Base-by-base conservation (phyloP, 2,888 invertebrate species). In the Nyleta sp. region DNA sequence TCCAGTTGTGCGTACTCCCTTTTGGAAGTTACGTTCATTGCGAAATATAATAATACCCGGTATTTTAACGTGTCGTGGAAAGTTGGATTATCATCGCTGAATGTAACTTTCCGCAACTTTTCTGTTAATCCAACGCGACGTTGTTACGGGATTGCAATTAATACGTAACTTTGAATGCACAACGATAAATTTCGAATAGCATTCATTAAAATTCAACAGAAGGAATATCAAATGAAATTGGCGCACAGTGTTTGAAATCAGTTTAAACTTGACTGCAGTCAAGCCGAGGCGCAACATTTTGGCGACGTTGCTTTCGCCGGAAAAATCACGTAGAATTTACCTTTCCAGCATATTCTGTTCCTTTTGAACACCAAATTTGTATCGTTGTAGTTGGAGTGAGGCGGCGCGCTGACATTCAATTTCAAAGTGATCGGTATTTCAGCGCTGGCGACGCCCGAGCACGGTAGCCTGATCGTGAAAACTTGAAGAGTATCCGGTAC, bases 281-380 rank as follows among this genome's bases (percentile, higher is more conserved):
- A n/a, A n/a, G n/a, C n/a, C n/a, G n/a, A n/a, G n/a, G n/a, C n/a
- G n/a, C n/a, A n/a, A n/a, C n/a, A n/a, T n/a, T 28, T 28, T 28
- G 4, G 5, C 28, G 4, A 8, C 8, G 28, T 28, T 28, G 8
- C 8, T 28, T 28, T 28, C 8, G 28, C 28, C 6, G 15, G 20
- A 7, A 35, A 50, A 59, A 31, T 65, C 42, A 73, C 53, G 67
- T 48, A 64, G 40, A 64, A 83, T 87, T 90, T 87, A 95, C 95
- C 95, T 94, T 95, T 95, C 80, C 95, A 92, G 90, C 97, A 97
- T 85, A 97, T 96, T 92, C 97, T 97, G 91, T 96, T 96, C 81
- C 97, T 92, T 87, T 95, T 95, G 91, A 97, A 95, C 83, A 95
- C 93, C 71, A 97, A 92, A 81, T 92, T 92, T 8, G 95, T 95